Percentiles rank a stretch among this genome's conserved stretches.
Conservation (phyloP, 2,888 invertebrate genomes). For the Choristoneura rosaceana region DNA sequence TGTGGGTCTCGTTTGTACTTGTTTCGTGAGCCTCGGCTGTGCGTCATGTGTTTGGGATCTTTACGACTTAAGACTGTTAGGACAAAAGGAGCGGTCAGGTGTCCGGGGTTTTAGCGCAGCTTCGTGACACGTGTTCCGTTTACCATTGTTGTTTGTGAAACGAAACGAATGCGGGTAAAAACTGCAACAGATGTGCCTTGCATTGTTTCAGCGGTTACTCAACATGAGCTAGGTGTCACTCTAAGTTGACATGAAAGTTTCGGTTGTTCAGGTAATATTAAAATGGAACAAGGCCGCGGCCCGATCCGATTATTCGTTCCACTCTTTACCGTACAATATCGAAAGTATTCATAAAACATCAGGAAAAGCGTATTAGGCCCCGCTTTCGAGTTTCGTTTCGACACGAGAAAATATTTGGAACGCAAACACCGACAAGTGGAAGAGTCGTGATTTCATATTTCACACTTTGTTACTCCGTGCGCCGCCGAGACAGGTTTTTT, state of each 20-base stretch:
- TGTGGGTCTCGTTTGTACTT: slow-evolving; percentile 51
- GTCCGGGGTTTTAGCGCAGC: slow-evolving; percentile 64
- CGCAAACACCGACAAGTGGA: slow-evolving; percentile 79
- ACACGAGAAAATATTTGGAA: slow-evolving; percentile 81
- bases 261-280: slow-evolving; percentile 43
- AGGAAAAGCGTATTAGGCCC: slow-evolving; percentile 65
- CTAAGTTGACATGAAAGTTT: slow-evolving; percentile 31
- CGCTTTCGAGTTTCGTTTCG: slow-evolving; percentile 74
- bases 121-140: slow-evolving; percentile 60
- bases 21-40: slow-evolving; percentile 51
- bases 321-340: slow-evolving; percentile 59
- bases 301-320: slow-evolving; percentile 59
- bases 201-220: slow-evolving; percentile 21
- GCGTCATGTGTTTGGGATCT: slow-evolving; percentile 72
- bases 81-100: slow-evolving; percentile 76
- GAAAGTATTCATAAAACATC: slow-evolving; percentile 64
- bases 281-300: slow-evolving; percentile 70
- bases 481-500: slow-evolving; percentile 75
- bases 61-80: slow-evolving; percentile 47
- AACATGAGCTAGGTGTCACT: slow-evolving; percentile 1
- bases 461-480: slow-evolving; percentile 80
- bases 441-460: slow-evolving; percentile 85
- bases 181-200: slow-evolving; percentile 70
- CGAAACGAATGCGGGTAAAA: slow-evolving; percentile 54
- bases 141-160: slow-evolving; percentile 66